These are phyloP conservation scores for Argyrosomus japonicus DNA, from an alignment of 2,113 vertebrate genomes.

Conservation along the genomic window DNA sequence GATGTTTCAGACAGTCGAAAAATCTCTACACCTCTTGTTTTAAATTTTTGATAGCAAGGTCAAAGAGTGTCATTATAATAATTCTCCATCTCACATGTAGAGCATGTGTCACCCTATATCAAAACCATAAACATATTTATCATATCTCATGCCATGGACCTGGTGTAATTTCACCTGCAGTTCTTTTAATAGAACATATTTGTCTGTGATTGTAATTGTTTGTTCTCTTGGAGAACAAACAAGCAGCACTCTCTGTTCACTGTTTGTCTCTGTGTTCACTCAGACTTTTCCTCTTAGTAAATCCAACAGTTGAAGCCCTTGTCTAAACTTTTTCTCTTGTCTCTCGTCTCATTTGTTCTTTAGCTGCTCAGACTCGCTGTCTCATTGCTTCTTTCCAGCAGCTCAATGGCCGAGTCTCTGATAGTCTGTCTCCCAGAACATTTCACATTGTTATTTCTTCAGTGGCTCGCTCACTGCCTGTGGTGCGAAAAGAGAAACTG, in stretches of 20 bases:
- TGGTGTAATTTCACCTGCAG: not conserved
- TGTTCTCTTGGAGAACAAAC: not conserved
- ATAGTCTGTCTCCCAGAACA: constrained; percentile 54
- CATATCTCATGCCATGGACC: not conserved
- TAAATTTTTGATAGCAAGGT: not conserved
- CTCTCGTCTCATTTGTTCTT: constrained; percentile 54
- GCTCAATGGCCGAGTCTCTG: constrained; percentile 48
- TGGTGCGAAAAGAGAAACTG: not conserved
- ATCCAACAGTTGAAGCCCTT: constrained; percentile 39
- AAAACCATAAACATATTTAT: not conserved
- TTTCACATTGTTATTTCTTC: constrained; percentile 54
- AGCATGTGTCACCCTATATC: not conserved
- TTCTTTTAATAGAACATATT: constrained; percentile 10
- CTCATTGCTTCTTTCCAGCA: constrained; percentile 56
- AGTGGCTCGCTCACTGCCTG: constrained; percentile 15
- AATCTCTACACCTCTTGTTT: too few species aligned
- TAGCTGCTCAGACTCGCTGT: constrained; percentile 22
- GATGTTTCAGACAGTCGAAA: too few species aligned
- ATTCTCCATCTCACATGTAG: not conserved
- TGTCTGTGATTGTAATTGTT: not conserved
- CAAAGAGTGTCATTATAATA: not conserved
- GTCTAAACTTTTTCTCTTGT: constrained; percentile 51
- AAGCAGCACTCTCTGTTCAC: not conserved
- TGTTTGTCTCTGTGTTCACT: constrained; percentile 33
- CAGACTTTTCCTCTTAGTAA: constrained; percentile 38